Evolutionary conservation across 2,113 vertebrate genomes (phyloP), one percentile per base, ranked within the genome.

Genomic region (Trochalopteron elliotii): DNA sequence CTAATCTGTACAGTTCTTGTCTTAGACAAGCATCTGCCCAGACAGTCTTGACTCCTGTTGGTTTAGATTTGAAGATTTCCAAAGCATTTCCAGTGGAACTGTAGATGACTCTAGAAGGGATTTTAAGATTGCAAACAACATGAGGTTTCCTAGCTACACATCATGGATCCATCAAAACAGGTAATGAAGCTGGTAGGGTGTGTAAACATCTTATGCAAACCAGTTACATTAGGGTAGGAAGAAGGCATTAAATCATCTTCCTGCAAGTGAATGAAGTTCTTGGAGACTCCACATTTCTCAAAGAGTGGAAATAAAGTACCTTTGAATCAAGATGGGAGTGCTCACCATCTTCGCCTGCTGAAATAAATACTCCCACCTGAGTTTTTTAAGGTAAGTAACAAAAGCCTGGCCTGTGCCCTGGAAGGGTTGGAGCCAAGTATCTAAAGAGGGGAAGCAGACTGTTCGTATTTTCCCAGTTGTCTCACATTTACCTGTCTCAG

Each of bases 341-440:
- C 20, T 89, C 40, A 42, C 17, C 39, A 83, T 9, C 40, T 69
- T 83, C 35, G 72, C 23, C 72, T 69, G 44, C 44, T 93, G 85
- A 81, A 72, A 72, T 42, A 60, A 14, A 35, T 2, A 5, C 10
- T 3, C 4, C 1, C 10, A 31, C 9, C 4, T 10, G 33, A 60
- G 0, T 25, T 27, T 59, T 77, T 68, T 47, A 64, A 87, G 85
- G 82, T 82, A 60, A 84, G 77, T 33, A 56, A 47, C 18, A 68
- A 72, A 69, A 50, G 9, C 28, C 23, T 56, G 44, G 8, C 11
- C 15, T 0, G 5, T 69, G 22, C 13, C 30, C 55, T 0, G 1
- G 27, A 50, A 55, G 28, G 28, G 19, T 21, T 45, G 33, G 17
- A 78, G 27, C 33, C 10, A 44, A 30, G 23, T 15, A 15, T 18